Conservation (phyloP, 2,113 vertebrate genomes). For the Columba livia region DNA sequence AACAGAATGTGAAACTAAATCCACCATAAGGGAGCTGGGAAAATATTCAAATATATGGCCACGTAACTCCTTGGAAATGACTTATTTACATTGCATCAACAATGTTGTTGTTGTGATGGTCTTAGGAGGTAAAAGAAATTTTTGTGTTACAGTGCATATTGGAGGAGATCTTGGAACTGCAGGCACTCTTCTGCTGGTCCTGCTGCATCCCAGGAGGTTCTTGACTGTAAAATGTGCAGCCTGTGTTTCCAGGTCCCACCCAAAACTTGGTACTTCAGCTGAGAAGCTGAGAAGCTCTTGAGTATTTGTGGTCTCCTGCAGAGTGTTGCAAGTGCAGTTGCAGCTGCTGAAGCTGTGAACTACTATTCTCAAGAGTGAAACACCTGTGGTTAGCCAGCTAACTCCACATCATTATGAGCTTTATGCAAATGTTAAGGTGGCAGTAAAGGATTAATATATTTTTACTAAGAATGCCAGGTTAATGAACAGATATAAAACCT, state of each 20-base stretch:
- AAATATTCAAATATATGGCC: background rate
- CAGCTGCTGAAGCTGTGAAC: background rate
- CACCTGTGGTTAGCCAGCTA: background rate
- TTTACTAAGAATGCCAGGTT: background rate
- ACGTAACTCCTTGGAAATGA: background rate
- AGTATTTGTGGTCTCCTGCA: background rate
- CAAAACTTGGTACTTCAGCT: background rate
- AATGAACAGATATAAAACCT: background rate
- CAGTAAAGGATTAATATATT: background rate
- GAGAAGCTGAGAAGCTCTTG: background rate
- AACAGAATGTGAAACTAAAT: background rate
- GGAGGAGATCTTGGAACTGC: background rate
- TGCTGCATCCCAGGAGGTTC: background rate
- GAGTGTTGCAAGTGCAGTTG: background rate
- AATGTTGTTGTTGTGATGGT: fast-evolving
- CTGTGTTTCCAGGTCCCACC: background rate
- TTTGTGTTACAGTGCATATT: background rate
- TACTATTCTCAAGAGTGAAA: background rate
- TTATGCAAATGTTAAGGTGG: background rate
- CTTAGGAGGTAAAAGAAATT: background rate
- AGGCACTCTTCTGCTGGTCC: background rate
- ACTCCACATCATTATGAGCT: background rate
- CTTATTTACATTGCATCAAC: background rate
- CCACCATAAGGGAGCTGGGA: background rate
- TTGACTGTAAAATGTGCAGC: background rate